Evolutionary conservation across 2,888 invertebrate species (phyloP).

Genomic region (Melanostoma mellinum): DNA sequence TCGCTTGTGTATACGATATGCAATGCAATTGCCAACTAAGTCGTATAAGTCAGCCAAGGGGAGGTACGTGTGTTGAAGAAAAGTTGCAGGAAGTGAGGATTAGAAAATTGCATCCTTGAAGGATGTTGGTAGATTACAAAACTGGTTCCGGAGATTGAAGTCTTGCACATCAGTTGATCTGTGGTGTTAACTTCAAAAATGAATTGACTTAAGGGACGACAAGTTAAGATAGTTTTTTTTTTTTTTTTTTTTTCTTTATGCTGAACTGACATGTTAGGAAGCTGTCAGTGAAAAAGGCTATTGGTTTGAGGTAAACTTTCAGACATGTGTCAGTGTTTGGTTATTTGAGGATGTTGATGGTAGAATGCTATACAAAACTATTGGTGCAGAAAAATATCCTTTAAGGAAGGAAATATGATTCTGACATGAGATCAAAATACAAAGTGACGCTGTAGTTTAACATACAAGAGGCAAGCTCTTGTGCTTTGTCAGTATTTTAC

Average conservation of each 20-base stretch:
- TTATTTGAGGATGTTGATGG: conserved; percentile 25
- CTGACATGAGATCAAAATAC: neutral
- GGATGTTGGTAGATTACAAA: conserved; percentile 61
- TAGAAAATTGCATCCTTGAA: conserved; percentile 65
- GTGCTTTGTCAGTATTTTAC: too few species aligned
- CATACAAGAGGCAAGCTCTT: too few species aligned
- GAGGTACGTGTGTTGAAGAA: conserved; percentile 19
- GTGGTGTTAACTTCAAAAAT: conserved; percentile 45
- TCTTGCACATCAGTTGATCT: conserved; percentile 47
- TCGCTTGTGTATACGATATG: neutral
- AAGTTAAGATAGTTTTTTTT: neutral
- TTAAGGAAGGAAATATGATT: neutral
- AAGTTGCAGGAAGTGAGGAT: conserved; percentile 56
- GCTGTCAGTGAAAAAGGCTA: neutral
- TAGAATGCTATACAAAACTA: neutral
- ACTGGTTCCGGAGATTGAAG: conserved; percentile 64
- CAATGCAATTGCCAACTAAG: too few species aligned
- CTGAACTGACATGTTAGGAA: neutral
- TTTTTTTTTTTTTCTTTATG: neutral
- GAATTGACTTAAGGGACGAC: conserved; percentile 12
- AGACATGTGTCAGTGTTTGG: conserved; percentile 38
- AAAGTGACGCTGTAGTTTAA: too few species aligned
- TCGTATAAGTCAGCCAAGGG: neutral
- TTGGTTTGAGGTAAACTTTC: conserved; percentile 4
- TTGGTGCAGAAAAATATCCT: neutral